Percentiles rank a stretch among this genome's conserved stretches.
Conservation (phyloP, 2,888 invertebrate genomes). For the Catocala sponsa region DNA sequence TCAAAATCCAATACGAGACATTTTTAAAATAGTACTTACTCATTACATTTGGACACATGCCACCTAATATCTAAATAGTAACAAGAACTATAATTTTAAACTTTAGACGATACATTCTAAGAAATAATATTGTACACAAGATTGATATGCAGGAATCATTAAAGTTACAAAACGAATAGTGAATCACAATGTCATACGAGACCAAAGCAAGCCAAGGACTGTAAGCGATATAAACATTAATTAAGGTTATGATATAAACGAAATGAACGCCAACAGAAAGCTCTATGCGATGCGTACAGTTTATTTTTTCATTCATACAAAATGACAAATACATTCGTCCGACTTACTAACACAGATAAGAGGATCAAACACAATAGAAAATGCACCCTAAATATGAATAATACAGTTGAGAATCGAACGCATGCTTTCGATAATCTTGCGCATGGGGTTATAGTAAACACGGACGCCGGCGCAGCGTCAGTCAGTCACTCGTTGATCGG, state of each 20-base stretch:
- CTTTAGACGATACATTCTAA: slow-evolving; percentile 43
- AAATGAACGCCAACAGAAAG: slow-evolving; percentile 80
- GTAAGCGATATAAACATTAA: slow-evolving; percentile 78
- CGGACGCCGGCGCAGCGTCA: slow-evolving; percentile 74
- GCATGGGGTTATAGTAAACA: slow-evolving; percentile 85
- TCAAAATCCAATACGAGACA: slow-evolving; percentile 28
- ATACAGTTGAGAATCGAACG: slow-evolving; percentile 57
- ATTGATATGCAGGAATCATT: slow-evolving; percentile 34
- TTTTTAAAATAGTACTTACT: slow-evolving; percentile 24
- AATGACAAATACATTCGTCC: slow-evolving; percentile 83
- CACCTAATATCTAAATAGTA: slow-evolving; percentile 47
- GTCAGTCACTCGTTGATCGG: slow-evolving; percentile 71
- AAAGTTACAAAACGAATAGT: slow-evolving; percentile 51
- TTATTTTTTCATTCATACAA: slow-evolving; percentile 86
- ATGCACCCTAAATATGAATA: background rate
- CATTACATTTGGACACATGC: slow-evolving; percentile 56
- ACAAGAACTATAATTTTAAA: slow-evolving; percentile 42
- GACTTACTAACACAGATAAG: slow-evolving; percentile 84
- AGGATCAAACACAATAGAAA: slow-evolving; percentile 40
- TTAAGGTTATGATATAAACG: slow-evolving; percentile 83
- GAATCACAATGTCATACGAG: slow-evolving; percentile 68
- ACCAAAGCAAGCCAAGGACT: slow-evolving; percentile 63
- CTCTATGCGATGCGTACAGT: slow-evolving; percentile 76
- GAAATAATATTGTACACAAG: slow-evolving; percentile 46
- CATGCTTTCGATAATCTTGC: slow-evolving; percentile 71